phyloP scores from a whole-genome alignment of 2,888 invertebrate species.

The Flexamia atlantica region DNA sequence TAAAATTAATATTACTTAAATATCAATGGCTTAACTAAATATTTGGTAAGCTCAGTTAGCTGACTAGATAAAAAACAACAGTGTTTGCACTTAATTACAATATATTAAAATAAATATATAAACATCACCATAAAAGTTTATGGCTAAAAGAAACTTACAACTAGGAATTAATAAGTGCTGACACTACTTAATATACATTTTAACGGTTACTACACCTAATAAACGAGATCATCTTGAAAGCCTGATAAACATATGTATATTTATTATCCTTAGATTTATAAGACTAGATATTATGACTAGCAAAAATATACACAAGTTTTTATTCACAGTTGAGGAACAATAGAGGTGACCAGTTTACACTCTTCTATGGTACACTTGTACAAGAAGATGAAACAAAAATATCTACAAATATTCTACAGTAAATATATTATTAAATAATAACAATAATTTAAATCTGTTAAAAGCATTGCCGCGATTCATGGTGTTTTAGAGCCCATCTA shows the following conservation, averaged over 20 bases:
- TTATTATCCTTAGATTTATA: constrained; percentile 28
- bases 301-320: constrained; percentile 58
- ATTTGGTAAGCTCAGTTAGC: too few species aligned
- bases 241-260: constrained; percentile 55
- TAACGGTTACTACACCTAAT: constrained; percentile 21
- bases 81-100: too few species aligned
- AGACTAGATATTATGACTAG: constrained; percentile 29
- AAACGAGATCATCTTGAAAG: constrained; percentile 58
- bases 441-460: too few species aligned
- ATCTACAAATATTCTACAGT: constrained; percentile 14
- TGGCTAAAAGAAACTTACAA: too few species aligned
- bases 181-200: constrained; percentile 26
- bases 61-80: too few species aligned
- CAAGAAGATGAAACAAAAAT: constrained; percentile 15
- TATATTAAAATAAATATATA: too few species aligned
- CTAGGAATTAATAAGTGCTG: background rate
- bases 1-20: background rate
- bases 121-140: too few species aligned
- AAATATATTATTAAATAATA: too few species aligned
- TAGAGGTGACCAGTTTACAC: constrained; percentile 13
- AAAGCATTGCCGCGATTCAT: too few species aligned
- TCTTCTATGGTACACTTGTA: background rate
- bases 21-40: background rate
- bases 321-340: constrained; percentile 6
- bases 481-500: too few species aligned